Conservation (phyloP, 2,888 invertebrate species). For the Iphiclides podalirius region DNA sequence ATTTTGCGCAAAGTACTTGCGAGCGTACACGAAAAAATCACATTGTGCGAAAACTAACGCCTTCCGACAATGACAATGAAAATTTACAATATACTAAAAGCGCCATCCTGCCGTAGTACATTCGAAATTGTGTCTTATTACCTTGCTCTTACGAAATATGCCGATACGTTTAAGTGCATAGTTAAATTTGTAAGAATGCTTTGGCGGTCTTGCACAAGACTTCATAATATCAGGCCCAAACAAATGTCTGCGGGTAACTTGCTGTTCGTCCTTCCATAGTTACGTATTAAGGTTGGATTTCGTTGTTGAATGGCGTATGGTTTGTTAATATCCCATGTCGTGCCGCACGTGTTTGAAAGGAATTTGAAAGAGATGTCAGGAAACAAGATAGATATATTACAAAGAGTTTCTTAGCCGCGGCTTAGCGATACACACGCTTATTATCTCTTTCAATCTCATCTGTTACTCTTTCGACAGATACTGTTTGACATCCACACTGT, state of each 20-base stretch:
- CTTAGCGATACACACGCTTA: not conserved
- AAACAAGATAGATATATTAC: constrained; percentile 16
- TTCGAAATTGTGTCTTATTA: constrained; percentile 14
- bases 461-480: no score
- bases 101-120: not conserved
- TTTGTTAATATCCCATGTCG: no score
- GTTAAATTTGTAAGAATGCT: constrained; percentile 23
- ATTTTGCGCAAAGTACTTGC: constrained; percentile 22
- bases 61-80: constrained; percentile 17
- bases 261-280: constrained; percentile 1
- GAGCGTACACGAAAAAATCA: constrained; percentile 1
- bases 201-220: constrained; percentile 18
- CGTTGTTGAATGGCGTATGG: not conserved
- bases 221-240: not conserved
- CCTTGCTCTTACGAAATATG: not conserved
- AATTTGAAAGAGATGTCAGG: constrained; percentile 8
- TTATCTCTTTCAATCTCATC: no score
- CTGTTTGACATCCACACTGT: no score
- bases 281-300: constrained; percentile 22
- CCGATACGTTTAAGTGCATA: not conserved
- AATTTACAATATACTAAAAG: not conserved
- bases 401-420: not conserved
- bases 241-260: not conserved
- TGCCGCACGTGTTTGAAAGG: constrained; percentile 14
- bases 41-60: constrained; percentile 26